Percentiles rank a stretch among this genome's conserved stretches.
Conservation (phyloP, 2,888 invertebrate species). For the Drymonia ruficornis region DNA sequence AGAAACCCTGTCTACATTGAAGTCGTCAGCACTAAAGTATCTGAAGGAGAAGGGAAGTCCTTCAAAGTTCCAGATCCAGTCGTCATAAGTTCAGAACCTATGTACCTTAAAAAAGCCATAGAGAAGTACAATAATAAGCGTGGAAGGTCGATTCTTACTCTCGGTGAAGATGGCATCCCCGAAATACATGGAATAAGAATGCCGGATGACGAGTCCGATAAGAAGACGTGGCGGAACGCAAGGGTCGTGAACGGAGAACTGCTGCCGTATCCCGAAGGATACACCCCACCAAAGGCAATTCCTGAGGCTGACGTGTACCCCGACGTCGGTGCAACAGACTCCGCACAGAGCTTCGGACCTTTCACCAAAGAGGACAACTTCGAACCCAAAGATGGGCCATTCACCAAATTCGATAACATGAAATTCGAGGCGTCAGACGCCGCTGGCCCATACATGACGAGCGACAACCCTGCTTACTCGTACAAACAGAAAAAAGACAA, state of each 20-base stretch:
- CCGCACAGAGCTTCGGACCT: constrained; percentile 80
- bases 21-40: constrained; percentile 78
- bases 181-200: constrained; percentile 93
- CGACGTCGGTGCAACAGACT: constrained; percentile 61
- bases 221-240: constrained; percentile 94
- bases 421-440: constrained; percentile 69
- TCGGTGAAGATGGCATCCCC: constrained; percentile 90
- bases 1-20: constrained; percentile 84
- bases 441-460: constrained; percentile 64
- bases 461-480: constrained; percentile 63
- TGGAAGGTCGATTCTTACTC: constrained; percentile 86
- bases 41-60: constrained; percentile 74
- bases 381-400: constrained; percentile 83
- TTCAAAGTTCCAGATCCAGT: constrained; percentile 88
- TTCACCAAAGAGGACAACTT: constrained; percentile 87
- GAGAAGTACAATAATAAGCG: constrained; percentile 84
- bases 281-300: constrained; percentile 86
- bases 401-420: constrained; percentile 85
- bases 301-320: constrained; percentile 84
- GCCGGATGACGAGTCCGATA: constrained; percentile 93
- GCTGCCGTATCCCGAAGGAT: constrained; percentile 89
- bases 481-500: constrained; percentile 76
- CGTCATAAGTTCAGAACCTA: constrained; percentile 87
- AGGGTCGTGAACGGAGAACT: constrained; percentile 94
- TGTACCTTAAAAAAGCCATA: constrained; percentile 82